Conservation (phyloP, 2,888 invertebrate species). For the Andrena praecox region DNA sequence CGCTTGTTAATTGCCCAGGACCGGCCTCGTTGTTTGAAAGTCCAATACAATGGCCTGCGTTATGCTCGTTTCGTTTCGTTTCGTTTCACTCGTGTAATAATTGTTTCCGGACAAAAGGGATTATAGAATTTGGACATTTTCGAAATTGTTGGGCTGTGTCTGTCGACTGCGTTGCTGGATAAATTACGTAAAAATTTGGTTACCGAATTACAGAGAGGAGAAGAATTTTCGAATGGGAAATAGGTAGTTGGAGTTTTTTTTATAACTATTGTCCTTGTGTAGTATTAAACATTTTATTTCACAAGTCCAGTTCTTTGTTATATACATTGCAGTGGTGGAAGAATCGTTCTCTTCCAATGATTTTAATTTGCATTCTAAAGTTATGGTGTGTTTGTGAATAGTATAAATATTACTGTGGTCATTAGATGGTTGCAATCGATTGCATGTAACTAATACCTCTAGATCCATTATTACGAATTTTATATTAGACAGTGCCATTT, state of each 20-base stretch:
- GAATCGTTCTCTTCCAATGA: too few relatives aligned
- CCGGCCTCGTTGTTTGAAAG: constrained; percentile 23
- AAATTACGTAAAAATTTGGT: background rate
- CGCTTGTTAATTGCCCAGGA: constrained; percentile 25
- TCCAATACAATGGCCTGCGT: background rate
- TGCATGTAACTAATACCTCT: too few relatives aligned
- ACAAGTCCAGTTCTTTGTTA: too few relatives aligned
- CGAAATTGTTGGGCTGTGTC: background rate
- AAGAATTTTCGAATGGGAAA: too few relatives aligned
- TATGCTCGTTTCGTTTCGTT: constrained; percentile 2
- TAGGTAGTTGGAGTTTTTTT: too few relatives aligned
- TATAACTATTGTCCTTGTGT: too few relatives aligned
- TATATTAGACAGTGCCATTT: background rate
- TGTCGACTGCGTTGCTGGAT: background rate
- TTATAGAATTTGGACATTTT: background rate
- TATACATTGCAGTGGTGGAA: too few relatives aligned
- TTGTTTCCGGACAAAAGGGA: constrained; percentile 3
- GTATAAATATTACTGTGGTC: too few relatives aligned
- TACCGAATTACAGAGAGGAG: background rate
- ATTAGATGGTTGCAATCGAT: too few relatives aligned
- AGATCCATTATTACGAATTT: too few relatives aligned
- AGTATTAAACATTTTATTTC: background rate
- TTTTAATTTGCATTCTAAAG: too few relatives aligned
- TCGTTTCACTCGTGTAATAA: constrained; percentile 13
- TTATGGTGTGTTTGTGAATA: too few relatives aligned